Evolutionary conservation across 2,113 vertebrate species (phyloP).

Genomic region (Muscicapa adusta): DNA sequence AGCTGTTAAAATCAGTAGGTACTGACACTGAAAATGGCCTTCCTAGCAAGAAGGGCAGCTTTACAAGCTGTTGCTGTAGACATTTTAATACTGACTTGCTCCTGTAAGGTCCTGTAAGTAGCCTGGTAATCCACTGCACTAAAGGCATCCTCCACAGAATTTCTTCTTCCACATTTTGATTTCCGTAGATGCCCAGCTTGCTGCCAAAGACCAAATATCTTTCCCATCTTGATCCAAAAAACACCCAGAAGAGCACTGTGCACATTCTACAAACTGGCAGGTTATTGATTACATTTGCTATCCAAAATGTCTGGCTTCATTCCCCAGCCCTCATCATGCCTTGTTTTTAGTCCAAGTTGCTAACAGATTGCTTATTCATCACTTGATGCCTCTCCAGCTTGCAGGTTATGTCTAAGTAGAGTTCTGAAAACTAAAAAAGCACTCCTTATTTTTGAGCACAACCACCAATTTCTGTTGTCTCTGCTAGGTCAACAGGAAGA

Average conservation of each 20-base stretch:
- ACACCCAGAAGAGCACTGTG: neutral
- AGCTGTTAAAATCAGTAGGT: neutral
- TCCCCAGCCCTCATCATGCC: neutral
- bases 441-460: neutral
- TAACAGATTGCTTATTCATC: conserved; percentile 33
- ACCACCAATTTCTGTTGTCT: neutral
- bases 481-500: neutral
- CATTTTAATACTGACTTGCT: neutral
- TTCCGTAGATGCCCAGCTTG: neutral
- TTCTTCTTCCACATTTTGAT: neutral
- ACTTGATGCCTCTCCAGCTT: neutral
- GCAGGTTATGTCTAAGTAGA: neutral
- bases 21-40: neutral
- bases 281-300: conserved; percentile 21
- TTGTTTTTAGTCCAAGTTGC: conserved; percentile 1
- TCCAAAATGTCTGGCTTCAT: conserved; percentile 34
- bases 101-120: neutral
- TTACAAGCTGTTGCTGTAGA: neutral
- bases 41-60: neutral
- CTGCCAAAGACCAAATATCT: conserved; percentile 28
- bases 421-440: neutral
- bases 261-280: neutral
- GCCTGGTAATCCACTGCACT: neutral
- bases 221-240: conserved; percentile 22
- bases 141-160: neutral